Conservation (phyloP, 2,888 invertebrate species). For the Onthophagus sagittarius region DNA sequence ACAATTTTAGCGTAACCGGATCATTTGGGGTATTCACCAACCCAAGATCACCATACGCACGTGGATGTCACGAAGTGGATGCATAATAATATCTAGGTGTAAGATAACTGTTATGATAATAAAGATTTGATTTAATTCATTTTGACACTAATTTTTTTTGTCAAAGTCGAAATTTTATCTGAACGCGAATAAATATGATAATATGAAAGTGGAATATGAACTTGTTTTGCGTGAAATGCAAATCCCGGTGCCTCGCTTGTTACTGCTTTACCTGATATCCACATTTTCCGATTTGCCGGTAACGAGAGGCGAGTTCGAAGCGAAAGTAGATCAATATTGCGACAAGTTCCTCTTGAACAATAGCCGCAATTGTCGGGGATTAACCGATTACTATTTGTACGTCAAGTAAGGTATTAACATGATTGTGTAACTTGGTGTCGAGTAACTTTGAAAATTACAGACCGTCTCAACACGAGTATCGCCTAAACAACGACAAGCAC, state of each 20-base stretch:
- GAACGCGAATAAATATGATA: not conserved
- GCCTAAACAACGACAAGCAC: not conserved
- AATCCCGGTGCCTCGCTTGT: not conserved
- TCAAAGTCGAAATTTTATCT: not conserved
- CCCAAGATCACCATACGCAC: not conserved
- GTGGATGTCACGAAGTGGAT: conserved; percentile 4
- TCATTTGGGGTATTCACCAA: conserved; percentile 3
- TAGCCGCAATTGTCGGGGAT: not conserved
- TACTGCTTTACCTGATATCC: not conserved
- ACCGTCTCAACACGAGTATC: not conserved
- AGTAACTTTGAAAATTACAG: not conserved
- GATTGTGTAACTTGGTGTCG: not conserved
- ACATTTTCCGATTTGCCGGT: not conserved
- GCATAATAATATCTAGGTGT: not conserved
- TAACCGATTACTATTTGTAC: not conserved
- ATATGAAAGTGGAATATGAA: too few relatives aligned
- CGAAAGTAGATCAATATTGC: not conserved
- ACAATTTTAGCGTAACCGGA: not conserved
- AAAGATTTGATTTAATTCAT: not conserved
- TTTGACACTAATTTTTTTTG: not conserved
- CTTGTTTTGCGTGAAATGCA: not conserved
- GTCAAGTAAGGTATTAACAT: not conserved
- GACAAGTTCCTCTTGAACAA: not conserved
- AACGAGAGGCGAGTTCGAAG: not conserved
- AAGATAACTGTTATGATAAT: not conserved